phyloP scores from a whole-genome alignment of 2,113 vertebrate species.

The Strix uralensis region DNA sequence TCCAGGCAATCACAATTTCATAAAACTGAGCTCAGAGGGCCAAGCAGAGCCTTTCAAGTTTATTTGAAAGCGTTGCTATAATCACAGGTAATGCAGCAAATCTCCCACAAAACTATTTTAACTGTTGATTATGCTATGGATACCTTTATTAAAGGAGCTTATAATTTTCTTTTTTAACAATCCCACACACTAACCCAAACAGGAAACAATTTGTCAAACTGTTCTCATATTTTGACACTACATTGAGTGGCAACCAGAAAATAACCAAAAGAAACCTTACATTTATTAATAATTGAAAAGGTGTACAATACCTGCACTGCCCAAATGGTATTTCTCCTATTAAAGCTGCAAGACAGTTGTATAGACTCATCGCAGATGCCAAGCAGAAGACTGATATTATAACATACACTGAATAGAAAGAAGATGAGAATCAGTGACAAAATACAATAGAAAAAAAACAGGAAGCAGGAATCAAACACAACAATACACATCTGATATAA shows the following conservation, averaged over 20 bases:
- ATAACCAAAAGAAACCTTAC: not conserved
- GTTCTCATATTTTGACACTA: not conserved
- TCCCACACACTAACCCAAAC: not conserved
- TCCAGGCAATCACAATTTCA: not conserved
- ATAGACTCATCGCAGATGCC: constrained; percentile 88
- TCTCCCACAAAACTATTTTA: not conserved
- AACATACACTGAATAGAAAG: constrained; percentile 83
- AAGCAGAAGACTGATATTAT: constrained; percentile 92
- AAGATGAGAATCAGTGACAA: not conserved
- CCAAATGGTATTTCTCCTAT: constrained; percentile 80
- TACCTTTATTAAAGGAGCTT: not conserved
- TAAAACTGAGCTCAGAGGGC: not conserved
- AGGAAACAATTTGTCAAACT: not conserved
- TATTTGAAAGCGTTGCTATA: too few species aligned
- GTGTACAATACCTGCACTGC: constrained; percentile 78
- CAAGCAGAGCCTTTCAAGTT: not conserved
- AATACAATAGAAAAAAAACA: not conserved
- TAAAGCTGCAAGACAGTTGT: constrained; percentile 87
- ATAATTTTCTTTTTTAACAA: not conserved
- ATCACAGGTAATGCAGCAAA: not conserved
- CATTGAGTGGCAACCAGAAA: not conserved
- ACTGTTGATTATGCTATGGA: not conserved
- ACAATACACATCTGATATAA: not conserved
- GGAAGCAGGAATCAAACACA: not conserved
- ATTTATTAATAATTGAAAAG: not conserved